Conservation (phyloP, 2,888 invertebrate species). For the Hypomecis punctinalis region DNA sequence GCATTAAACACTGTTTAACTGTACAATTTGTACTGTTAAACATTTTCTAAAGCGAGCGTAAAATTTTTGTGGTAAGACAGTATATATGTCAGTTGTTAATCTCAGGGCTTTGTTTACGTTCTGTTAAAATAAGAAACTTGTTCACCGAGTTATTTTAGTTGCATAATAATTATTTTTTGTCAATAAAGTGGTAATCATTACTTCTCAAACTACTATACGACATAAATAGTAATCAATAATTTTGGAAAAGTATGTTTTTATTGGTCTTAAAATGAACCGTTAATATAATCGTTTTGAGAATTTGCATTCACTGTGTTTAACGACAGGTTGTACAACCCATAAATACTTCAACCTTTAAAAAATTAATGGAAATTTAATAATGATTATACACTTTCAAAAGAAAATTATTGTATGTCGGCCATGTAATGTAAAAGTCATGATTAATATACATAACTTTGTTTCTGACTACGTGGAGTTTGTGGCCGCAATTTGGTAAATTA, state of each 20-base stretch:
- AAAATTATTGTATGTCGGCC: conserved; percentile 23
- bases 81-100: background rate
- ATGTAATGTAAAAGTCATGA: conserved; percentile 9
- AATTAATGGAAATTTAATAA: conserved; percentile 35
- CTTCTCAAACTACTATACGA: conserved; percentile 9
- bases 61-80: too few relatives aligned
- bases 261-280: conserved; percentile 39
- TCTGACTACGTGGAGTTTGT: background rate
- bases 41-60: too few relatives aligned
- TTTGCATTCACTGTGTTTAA: conserved; percentile 44
- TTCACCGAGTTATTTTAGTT: background rate
- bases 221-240: conserved; percentile 22
- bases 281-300: conserved; percentile 49
- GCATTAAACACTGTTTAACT: too few relatives aligned
- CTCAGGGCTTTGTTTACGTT: background rate
- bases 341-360: conserved; percentile 39
- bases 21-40: too few relatives aligned
- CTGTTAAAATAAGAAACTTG: background rate
- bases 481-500: background rate
- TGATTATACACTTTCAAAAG: conserved; percentile 24
- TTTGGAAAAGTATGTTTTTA: conserved; percentile 32
- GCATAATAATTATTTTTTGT: background rate
- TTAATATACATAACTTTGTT: conserved; percentile 3
- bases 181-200: conserved; percentile 11
- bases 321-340: conserved; percentile 36